These are phyloP conservation scores for Proisotoma minuta DNA, from an alignment of 2,888 invertebrate genomes.

Conservation along the genomic window DNA sequence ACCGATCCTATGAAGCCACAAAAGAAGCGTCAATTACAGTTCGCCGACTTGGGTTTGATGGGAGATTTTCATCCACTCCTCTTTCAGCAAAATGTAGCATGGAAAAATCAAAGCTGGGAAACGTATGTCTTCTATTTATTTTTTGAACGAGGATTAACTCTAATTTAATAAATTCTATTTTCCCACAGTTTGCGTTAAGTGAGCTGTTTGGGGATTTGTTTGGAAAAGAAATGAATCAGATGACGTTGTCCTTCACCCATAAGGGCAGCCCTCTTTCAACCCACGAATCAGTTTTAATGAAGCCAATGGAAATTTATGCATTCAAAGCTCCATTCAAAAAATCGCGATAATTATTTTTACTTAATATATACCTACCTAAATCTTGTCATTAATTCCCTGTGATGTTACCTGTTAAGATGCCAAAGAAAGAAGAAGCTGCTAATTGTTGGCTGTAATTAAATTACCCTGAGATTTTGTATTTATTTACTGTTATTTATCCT, in stretches of 20 bases:
- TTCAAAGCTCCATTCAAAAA: constrained; percentile 21
- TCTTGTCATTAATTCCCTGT: too few relatives aligned
- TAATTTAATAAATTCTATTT: constrained; percentile 4
- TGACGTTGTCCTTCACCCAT: constrained; percentile 44
- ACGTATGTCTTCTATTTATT: constrained; percentile 24
- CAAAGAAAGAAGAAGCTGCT: too few relatives aligned
- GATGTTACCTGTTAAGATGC: too few relatives aligned
- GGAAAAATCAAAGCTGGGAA: constrained; percentile 37
- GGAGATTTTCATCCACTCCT: constrained; percentile 37
- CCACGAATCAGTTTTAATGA: constrained; percentile 42
- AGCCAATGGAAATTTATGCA: constrained; percentile 47
- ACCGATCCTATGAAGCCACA: constrained; percentile 29
- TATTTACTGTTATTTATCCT: too few relatives aligned
- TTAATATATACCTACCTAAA: too few relatives aligned
- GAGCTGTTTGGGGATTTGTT: constrained; percentile 43
- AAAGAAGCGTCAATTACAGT: constrained; percentile 33
- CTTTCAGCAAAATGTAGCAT: constrained; percentile 30
- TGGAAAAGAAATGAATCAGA: constrained; percentile 40
- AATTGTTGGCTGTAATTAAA: too few relatives aligned
- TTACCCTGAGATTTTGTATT: too few relatives aligned
- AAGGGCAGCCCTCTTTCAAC: constrained; percentile 36
- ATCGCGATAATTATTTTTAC: too few relatives aligned
- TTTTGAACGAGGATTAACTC: background rate
- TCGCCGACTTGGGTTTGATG: constrained; percentile 45
- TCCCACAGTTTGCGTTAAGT: constrained; percentile 37